Conservation (phyloP, 2,888 invertebrate species). For the Athalia rosae region DNA sequence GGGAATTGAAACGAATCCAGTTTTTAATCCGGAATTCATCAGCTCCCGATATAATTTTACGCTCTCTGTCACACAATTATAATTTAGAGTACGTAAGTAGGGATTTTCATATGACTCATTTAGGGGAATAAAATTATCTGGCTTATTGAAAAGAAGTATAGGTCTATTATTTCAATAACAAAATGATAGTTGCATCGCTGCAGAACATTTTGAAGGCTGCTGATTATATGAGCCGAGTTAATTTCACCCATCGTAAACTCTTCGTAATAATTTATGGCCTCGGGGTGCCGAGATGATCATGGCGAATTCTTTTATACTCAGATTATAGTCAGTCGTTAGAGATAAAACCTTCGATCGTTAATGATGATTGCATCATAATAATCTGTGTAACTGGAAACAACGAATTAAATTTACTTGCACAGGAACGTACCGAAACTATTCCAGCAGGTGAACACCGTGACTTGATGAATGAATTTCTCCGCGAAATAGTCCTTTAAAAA, state of each 20-base stretch:
- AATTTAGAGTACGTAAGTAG: not conserved
- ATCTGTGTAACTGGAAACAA: too few relatives aligned
- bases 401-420: not conserved
- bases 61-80: constrained; percentile 49
- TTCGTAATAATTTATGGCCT: too few relatives aligned
- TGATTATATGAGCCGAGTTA: too few relatives aligned
- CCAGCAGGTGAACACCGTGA: constrained; percentile 58
- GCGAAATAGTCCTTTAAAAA: constrained; percentile 52
- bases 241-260: too few relatives aligned
- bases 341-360: not conserved
- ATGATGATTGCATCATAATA: not conserved
- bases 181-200: too few relatives aligned
- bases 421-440: constrained; percentile 50
- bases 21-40: constrained; percentile 43
- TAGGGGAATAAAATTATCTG: not conserved
- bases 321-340: not conserved
- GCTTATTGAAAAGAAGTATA: too few relatives aligned
- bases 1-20: constrained; percentile 39
- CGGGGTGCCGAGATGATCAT: not conserved
- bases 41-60: constrained; percentile 50
- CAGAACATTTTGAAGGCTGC: too few relatives aligned
- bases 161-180: too few relatives aligned
- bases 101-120: not conserved
- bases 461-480: constrained; percentile 53
- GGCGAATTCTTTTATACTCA: not conserved